These are phyloP conservation scores for Cardiocondyla obscurior DNA, from an alignment of 1,140 invertebrate genomes.

Conservation along the genomic window DNA sequence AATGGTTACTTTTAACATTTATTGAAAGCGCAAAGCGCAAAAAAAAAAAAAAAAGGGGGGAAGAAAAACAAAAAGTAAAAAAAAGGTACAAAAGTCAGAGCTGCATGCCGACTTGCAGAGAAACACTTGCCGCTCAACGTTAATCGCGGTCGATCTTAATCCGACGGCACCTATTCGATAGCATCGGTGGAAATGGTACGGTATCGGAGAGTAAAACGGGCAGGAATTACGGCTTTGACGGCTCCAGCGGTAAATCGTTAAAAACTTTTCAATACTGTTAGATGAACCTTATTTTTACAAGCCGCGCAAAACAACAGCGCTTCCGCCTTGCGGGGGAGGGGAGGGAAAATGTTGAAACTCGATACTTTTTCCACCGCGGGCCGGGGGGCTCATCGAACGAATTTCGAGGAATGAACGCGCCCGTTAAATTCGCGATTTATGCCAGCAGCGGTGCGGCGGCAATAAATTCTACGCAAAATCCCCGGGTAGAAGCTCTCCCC, in stretches of 20 bases:
- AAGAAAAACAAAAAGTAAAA: neutral
- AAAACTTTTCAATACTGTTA: slow-evolving; percentile 41
- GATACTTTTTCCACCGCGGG: slow-evolving; percentile 19
- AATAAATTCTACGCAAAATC: slow-evolving; percentile 43
- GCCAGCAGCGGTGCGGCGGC: slow-evolving; percentile 7
- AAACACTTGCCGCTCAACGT: slow-evolving; percentile 17
- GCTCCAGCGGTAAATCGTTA: slow-evolving; percentile 37
- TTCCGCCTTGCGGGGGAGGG: neutral
- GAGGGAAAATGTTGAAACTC: neutral
- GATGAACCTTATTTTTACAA: slow-evolving; percentile 38
- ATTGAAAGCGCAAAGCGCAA: too few relatives aligned
- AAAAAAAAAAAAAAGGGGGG: neutral
- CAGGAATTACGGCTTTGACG: slow-evolving; percentile 25
- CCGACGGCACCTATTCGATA: slow-evolving; percentile 13
- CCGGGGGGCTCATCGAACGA: slow-evolving; percentile 16
- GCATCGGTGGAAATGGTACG: neutral
- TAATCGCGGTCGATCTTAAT: slow-evolving; percentile 40
- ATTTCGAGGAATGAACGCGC: slow-evolving; percentile 36
- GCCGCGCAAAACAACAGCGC: slow-evolving; percentile 14
- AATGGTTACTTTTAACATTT: too few relatives aligned
- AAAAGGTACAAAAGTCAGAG: neutral
- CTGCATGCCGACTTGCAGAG: slow-evolving; percentile 13
- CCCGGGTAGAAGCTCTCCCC: slow-evolving; percentile 15
- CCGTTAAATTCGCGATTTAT: slow-evolving; percentile 55
- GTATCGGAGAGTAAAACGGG: slow-evolving; percentile 16